Evolutionary conservation across 2,888 invertebrate species (phyloP).

Genomic region (Rhagophthalmus giganteus): DNA sequence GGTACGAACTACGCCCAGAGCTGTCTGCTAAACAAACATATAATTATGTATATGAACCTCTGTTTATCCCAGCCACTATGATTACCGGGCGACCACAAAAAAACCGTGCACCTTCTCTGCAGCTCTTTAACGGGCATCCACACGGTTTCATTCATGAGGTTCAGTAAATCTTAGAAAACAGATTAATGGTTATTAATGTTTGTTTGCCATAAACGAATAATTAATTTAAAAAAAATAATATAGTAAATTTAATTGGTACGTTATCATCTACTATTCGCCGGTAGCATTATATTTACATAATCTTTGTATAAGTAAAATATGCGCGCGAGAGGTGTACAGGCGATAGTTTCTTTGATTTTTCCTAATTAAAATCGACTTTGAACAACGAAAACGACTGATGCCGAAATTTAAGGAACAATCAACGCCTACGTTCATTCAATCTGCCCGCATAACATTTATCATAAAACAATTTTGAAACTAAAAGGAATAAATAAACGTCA

Average conservation of each 20-base stretch:
- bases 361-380: too few species aligned
- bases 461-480: too few species aligned
- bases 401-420: too few species aligned
- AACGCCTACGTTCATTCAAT: too few species aligned
- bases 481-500: too few species aligned
- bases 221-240: background rate
- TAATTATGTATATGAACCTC: constrained; percentile 58
- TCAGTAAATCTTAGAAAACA: constrained; percentile 1
- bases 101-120: constrained; percentile 18
- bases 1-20: constrained; percentile 55
- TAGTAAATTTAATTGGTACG: background rate
- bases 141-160: constrained; percentile 19
- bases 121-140: constrained; percentile 16
- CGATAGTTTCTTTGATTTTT: too few species aligned
- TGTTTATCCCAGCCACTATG: constrained; percentile 54
- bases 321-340: too few species aligned
- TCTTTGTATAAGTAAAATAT: too few species aligned
- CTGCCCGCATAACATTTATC: too few species aligned
- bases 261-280: background rate
- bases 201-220: background rate
- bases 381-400: too few species aligned
- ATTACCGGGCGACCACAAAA: constrained; percentile 44
- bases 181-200: constrained; percentile 7
- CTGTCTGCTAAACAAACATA: constrained; percentile 58
- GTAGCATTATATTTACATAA: background rate